Percentiles rank a stretch among this genome's conserved stretches.
These are phyloP conservation scores for Bombus confusus DNA, from an alignment of 1,140 invertebrate genomes.

Conservation along the genomic window DNA sequence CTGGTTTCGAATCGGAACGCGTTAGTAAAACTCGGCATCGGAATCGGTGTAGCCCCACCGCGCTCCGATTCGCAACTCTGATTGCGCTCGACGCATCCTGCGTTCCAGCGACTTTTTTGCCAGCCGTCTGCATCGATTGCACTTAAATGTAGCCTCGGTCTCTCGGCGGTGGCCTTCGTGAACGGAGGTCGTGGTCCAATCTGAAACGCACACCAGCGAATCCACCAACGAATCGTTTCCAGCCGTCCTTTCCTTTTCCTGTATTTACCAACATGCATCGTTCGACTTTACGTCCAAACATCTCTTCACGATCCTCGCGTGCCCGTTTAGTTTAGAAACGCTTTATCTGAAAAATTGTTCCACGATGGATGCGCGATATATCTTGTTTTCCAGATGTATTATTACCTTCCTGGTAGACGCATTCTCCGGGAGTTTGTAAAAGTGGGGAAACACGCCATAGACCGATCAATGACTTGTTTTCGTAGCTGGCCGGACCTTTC, in stretches of 20 bases:
- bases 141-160: background rate
- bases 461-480: conserved; percentile 30
- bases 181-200: conserved; percentile 59
- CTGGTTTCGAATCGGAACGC: conserved; percentile 32
- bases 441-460: conserved; percentile 7
- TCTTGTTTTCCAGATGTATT: background rate
- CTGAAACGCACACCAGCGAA: conserved; percentile 70
- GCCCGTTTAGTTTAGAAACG: background rate
- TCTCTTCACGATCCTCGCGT: background rate
- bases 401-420: background rate
- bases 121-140: conserved; percentile 33
- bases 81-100: conserved; percentile 54
- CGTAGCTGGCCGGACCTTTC: background rate
- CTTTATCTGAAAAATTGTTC: background rate
- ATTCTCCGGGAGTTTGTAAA: background rate
- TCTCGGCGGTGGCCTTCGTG: conserved; percentile 55
- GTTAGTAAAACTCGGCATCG: conserved; percentile 30
- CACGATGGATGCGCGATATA: background rate
- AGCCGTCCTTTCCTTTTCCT: background rate
- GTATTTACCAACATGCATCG: background rate
- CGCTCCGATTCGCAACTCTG: conserved; percentile 42
- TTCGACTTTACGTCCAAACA: background rate
- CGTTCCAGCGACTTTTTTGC: conserved; percentile 52
- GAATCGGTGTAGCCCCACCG: conserved; percentile 39
- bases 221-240: conserved; percentile 74